Base-by-base conservation (phyloP, 2,113 vertebrate genomes). In the Dasyornis broadbenti region DNA sequence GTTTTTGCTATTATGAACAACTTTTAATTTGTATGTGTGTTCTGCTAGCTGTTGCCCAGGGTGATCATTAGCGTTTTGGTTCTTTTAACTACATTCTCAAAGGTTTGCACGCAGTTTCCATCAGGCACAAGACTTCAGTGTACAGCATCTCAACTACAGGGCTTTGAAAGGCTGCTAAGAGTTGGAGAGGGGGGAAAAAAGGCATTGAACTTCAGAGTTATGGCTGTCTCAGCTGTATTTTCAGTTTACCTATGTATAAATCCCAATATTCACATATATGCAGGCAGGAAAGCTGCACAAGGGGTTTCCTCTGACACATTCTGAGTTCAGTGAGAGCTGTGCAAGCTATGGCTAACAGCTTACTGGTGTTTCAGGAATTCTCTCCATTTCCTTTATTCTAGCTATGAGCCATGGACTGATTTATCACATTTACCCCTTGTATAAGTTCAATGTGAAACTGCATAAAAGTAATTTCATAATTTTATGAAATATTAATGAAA, bases 401-500 rank as follows among this genome's bases (percentile, higher is more conserved):
- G 17, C 22, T 72, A 16, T 10, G 10, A 90, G 40, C 7, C 44
- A 47, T 23, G 47, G 22, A 61, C 45, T 49, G 44, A 92, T 83
- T 72, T 64, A 47, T 54, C 22, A 60, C n/a, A 31, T 50, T 90
- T 71, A 80, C 7, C 24, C 15, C 13, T 80, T 72, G 37, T 28
- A 37, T 23, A 73, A 28, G 5, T 65, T 86, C 28, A 40, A 1
- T 61, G 54, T 65, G 40, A 64, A 94, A 80, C 10, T 2, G 3
- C 15, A 40, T 39, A 69, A 49, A 78, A 80, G 15, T 37, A 69
- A 85, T 84, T 84, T 87, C 15, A 63, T 66, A 78, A 75, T 47
- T 75, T 87, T 47, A 63, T 86, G 44, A 94, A 95, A 89, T 83
- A 86, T 86, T 94, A 77, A 86, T 76, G 49, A 68, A 80, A 86